phyloP scores from a whole-genome alignment of 2,113 vertebrate species.

The Taxidea taxus region DNA sequence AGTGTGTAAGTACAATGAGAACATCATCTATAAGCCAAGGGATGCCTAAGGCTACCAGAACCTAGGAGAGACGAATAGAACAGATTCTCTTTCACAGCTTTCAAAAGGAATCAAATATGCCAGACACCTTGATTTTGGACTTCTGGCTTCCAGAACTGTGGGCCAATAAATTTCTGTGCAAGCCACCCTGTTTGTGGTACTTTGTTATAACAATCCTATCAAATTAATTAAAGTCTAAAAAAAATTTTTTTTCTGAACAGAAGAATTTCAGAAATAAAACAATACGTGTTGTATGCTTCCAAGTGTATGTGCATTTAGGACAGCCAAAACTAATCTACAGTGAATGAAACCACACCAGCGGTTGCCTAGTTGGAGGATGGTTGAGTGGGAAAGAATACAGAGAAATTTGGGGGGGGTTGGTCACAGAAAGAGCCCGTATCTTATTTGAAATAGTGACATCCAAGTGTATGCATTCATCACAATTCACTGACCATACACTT shows the following conservation, averaged over 20 bases:
- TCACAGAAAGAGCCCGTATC: background rate
- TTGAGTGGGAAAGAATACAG: background rate
- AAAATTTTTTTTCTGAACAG: background rate
- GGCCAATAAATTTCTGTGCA: background rate
- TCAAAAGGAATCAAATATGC: background rate
- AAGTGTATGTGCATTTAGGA: background rate
- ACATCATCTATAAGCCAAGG: background rate
- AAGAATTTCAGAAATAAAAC: background rate
- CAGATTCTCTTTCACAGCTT: background rate
- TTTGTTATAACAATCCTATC: background rate
- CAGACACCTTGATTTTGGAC: background rate
- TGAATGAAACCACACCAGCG: background rate
- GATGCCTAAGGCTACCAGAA: background rate
- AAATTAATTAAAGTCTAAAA: background rate
- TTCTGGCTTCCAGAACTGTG: background rate
- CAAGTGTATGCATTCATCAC: background rate
- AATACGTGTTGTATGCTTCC: background rate
- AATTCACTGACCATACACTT: background rate
- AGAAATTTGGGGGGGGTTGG: background rate
- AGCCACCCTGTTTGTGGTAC: background rate
- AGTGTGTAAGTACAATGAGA: background rate
- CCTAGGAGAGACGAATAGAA: background rate
- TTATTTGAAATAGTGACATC: background rate
- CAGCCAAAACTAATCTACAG: background rate
- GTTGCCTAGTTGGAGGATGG: background rate